Evolutionary conservation across 1,140 invertebrate genomes (phyloP), one percentile per base, ranked within the genome.

Genomic region (Mercenaria mercenaria): DNA sequence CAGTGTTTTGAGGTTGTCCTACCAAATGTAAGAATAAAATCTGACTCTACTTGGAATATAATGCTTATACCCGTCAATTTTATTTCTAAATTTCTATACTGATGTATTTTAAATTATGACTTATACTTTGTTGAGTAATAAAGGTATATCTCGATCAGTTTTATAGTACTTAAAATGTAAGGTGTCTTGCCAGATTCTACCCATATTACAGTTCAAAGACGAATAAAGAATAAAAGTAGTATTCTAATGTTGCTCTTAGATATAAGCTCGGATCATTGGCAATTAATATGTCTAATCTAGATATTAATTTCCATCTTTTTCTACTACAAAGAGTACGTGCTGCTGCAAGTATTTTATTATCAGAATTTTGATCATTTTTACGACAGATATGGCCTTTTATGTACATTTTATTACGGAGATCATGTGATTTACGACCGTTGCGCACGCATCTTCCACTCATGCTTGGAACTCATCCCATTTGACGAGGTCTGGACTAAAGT

Each of bases 331-430:
- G 83, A 86, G n/a, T 74, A 59, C 23, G 50, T 41, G 47, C 50
- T 43, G 43, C 34, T 86, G 69, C 67, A 41, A 72, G 56, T 74
- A 69, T 47, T 83, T 86, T 59, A 86, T 74, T 86, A 86, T 76
- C 67, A 56, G 64, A 59, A 86, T 86, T 86, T 76, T 52, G 64
- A 86, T 86, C 67, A 86, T 74, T 86, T 82, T 86, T 86, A 86
- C 72, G 67, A 74, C 67, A 56, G 50, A 74, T 86, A 86, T 50
- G n/a, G 72, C 69, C 83, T 76, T 86, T 86, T 74, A 86, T 86
- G 83, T 86, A 76, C 83, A 86, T 86, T 86, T 86, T 86, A 86
- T 74, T 50, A 43, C 34, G 15, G 20, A 41, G 67, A 34, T 59
- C 67, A 67, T 37, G 50, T 86, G 83, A 86, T 74, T 86, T 74